Evolutionary conservation across 2,113 vertebrate species (phyloP).

Genomic region (Periophthalmus modestus): DNA sequence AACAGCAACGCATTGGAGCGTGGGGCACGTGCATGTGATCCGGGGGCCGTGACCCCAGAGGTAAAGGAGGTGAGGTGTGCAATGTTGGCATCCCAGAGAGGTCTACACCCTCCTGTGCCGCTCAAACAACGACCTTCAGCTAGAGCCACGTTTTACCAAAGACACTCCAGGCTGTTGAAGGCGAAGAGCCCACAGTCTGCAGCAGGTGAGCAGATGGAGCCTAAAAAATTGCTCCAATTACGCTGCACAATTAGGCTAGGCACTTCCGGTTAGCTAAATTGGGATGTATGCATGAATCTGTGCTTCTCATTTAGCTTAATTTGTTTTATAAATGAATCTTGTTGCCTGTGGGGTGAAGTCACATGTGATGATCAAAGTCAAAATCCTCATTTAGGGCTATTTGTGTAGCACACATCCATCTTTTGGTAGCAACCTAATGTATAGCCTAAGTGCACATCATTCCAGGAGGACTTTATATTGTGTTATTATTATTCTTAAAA

Average conservation of each 20-base stretch:
- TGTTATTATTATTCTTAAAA: no score
- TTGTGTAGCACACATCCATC: background rate
- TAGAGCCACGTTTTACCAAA: conserved; percentile 53
- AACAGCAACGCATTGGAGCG: no score
- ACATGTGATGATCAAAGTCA: background rate
- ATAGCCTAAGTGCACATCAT: no score
- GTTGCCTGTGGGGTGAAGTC: background rate
- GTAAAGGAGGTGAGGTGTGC: no score
- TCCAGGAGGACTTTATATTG: no score
- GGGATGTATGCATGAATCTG: background rate
- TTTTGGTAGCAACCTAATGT: no score
- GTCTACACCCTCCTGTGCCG: no score
- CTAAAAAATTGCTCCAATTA: background rate
- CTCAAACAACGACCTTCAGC: conserved; percentile 60
- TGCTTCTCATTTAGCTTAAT: background rate
- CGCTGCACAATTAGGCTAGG: background rate
- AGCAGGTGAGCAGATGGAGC: background rate
- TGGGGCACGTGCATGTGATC: no score
- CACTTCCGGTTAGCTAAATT: background rate
- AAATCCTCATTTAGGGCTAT: background rate
- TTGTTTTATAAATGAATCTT: background rate
- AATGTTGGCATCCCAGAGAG: no score
- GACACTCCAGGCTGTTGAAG: conserved; percentile 16
- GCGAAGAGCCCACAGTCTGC: background rate
- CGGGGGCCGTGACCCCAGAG: no score